phyloP scores from a whole-genome alignment of 1,140 invertebrate genomes.

The Vanessa atalanta region DNA sequence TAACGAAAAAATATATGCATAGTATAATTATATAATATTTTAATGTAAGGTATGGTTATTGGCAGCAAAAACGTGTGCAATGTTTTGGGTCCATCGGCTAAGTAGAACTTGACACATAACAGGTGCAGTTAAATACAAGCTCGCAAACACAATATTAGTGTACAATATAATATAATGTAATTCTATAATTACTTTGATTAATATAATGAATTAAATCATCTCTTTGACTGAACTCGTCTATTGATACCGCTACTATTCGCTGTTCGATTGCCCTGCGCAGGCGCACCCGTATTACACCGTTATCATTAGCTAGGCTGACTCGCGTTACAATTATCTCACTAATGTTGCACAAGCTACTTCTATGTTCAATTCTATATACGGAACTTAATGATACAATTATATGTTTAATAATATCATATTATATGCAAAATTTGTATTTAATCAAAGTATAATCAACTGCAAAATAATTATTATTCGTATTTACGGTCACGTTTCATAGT shows the following conservation, averaged over 20 bases:
- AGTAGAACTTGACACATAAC: no score
- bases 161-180: no score
- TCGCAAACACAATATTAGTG: no score
- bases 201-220: neutral
- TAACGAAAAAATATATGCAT: no score
- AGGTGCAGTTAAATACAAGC: no score
- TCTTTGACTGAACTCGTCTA: neutral
- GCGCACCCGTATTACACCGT: constrained; percentile 27
- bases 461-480: no score
- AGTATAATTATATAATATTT: no score
- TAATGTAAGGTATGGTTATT: no score
- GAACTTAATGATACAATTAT: constrained; percentile 7
- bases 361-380: constrained; percentile 17
- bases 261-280: constrained; percentile 1
- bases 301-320: constrained; percentile 28
- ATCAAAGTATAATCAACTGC: neutral
- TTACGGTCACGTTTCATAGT: no score
- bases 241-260: neutral
- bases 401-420: neutral
- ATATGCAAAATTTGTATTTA: neutral
- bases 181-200: neutral
- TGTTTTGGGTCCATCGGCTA: no score
- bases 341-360: constrained; percentile 33
- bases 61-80: no score
- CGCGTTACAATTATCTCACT: constrained; percentile 28